phyloP scores from a whole-genome alignment of 2,113 vertebrate species.

The Pseudonaja textilis region DNA sequence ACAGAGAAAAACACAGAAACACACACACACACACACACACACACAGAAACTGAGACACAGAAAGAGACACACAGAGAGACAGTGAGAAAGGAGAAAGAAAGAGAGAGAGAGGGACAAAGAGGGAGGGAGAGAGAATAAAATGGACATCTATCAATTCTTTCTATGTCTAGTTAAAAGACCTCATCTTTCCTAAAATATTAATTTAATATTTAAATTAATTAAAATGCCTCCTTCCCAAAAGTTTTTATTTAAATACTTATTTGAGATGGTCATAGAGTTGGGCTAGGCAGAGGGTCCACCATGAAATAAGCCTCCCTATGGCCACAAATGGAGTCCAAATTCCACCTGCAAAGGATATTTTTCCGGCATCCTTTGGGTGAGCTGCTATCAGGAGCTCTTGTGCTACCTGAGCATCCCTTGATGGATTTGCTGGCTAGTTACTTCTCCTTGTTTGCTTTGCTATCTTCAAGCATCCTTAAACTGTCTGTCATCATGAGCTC shows the following conservation, averaged over 20 bases:
- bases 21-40: too few relatives aligned
- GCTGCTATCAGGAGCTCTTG: slow-evolving; percentile 68
- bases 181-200: slow-evolving; percentile 81
- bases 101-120: slow-evolving; percentile 5
- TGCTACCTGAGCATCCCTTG: slow-evolving; percentile 76
- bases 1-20: too few relatives aligned
- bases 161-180: slow-evolving; percentile 73
- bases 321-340: slow-evolving; percentile 65
- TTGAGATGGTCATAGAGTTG: slow-evolving; percentile 64
- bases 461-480: slow-evolving; percentile 65
- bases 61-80: too few relatives aligned
- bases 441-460: slow-evolving; percentile 73
- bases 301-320: slow-evolving; percentile 73
- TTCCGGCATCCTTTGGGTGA: slow-evolving; percentile 52
- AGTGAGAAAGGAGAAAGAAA: too few relatives aligned
- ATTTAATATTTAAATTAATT: neutral
- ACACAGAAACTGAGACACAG: too few relatives aligned
- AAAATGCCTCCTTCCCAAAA: too few relatives aligned
- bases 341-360: slow-evolving; percentile 62
- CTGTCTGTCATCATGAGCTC: slow-evolving; percentile 74
- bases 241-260: slow-evolving; percentile 58
- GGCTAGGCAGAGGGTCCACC: slow-evolving; percentile 72
- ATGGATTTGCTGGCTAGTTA: slow-evolving; percentile 83
- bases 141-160: slow-evolving; percentile 74
- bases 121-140: neutral